Evolutionary conservation across 2,113 vertebrate species (phyloP), one percentile per base, ranked within the genome.

Genomic region (Scomber colias): DNA sequence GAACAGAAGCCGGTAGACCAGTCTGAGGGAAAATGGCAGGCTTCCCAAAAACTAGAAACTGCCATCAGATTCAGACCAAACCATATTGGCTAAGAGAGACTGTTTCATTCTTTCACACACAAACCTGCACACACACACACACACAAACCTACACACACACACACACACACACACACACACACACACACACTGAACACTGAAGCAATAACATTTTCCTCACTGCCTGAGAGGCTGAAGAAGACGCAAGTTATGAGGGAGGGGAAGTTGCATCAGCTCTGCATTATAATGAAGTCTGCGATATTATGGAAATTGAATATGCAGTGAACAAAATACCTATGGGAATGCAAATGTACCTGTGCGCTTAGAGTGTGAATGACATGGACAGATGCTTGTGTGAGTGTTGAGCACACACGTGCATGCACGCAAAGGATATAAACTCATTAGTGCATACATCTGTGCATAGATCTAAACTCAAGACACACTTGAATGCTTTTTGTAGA

Each of bases 261-360:
- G 51, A 31, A 71, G 30, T 24, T 69, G 35, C 44, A 67, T n/a
- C 21, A 48, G 51, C 55, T 60, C 62, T 75, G 71, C 67, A 81
- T 86, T n/a, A 62, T 73, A 86, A 86, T 72, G 66, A 89, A 63
- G 82, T 35, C 64, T 62, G 77, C 10, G 0, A 81, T 77, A 74
- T 68, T 56, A 71, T 50, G 48, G 70, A 81, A 75, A 81, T 9
- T 48, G 63, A 71, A 67, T 71, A 55, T 60, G 51, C 17, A 67
- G 51, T 7, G 35, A 60, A 62, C 66, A 59, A 75, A 79, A 81
- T 14, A 86, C 71, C 45, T 45, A 35, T 46, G 73, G 79, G 76
- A 81, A 79, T 75, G 56, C 57, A 66, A 61, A 63, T 81, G 30
- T 54, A 69, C 60, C 56, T 63, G 45, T 27, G 61, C 5, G n/a